A percentile compares a stretch with the other conserved stretches of the same genome.
Evolutionary conservation across 2,797 vertebrate genomes (phyloP).

Genomic region (Acanthopagrus latus): DNA sequence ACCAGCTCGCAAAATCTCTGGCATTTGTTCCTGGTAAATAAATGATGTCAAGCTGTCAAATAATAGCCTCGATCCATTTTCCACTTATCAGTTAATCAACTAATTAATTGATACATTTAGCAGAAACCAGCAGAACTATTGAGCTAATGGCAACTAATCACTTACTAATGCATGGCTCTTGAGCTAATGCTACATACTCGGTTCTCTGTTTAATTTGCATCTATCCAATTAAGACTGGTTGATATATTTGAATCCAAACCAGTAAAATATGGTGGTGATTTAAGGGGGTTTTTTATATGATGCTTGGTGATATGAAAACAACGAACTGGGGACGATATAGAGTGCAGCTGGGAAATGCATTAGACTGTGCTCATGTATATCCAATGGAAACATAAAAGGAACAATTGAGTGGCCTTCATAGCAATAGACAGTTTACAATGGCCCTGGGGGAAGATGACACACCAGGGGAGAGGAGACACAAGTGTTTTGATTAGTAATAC

Average conservation of each 20-base stretch:
- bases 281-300: slow-evolving; percentile 29
- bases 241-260: slow-evolving; percentile 29
- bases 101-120: slow-evolving; percentile 1
- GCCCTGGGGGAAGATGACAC: slow-evolving; percentile 67
- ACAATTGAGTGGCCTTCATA: slow-evolving; percentile 64
- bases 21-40: background rate
- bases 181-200: slow-evolving; percentile 9
- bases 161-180: slow-evolving; percentile 1
- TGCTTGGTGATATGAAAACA: slow-evolving; percentile 25
- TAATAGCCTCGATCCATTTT: background rate
- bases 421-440: slow-evolving; percentile 65
- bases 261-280: slow-evolving; percentile 31
- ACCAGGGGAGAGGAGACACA: slow-evolving; percentile 69
- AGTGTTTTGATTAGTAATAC: slow-evolving; percentile 82
- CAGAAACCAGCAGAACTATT: slow-evolving; percentile 14
- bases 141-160: slow-evolving; percentile 29
- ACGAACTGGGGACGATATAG: slow-evolving; percentile 34
- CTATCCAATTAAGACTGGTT: slow-evolving; percentile 25
- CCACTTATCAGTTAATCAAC: slow-evolving; percentile 14
- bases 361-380: slow-evolving; percentile 56
- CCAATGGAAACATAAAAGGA: slow-evolving; percentile 70
- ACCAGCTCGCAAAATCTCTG: background rate
- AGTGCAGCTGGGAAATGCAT: slow-evolving; percentile 59
- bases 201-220: slow-evolving; percentile 24
- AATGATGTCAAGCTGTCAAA: background rate